Evolutionary conservation across 2,113 vertebrate species (phyloP).

Genomic region (Pangasianodon gigas): DNA sequence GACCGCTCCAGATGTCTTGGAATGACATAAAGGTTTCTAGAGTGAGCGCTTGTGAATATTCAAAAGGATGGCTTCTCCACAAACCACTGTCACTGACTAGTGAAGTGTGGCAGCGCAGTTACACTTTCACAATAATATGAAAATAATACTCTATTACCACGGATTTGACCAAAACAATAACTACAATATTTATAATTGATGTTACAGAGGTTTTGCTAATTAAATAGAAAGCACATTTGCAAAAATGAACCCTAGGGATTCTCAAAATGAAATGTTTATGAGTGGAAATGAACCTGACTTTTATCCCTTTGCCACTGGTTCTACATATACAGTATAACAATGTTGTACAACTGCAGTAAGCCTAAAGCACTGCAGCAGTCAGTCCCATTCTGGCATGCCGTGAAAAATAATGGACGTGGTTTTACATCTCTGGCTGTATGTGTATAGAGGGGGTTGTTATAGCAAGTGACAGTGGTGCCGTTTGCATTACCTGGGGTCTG

Average conservation of each 20-base stretch:
- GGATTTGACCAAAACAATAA: not conserved
- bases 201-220: not conserved
- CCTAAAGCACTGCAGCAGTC: not conserved
- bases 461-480: not conserved
- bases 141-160: not conserved
- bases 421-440: conserved; percentile 1
- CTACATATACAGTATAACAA: not conserved
- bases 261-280: not conserved
- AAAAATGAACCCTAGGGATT: not conserved
- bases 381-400: not conserved
- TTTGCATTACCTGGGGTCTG: conserved; percentile 76
- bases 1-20: conserved; percentile 36
- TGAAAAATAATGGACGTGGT: conserved; percentile 10
- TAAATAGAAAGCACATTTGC: not conserved
- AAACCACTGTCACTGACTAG: not conserved
- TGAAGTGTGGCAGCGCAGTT: not conserved
- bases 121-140: not conserved
- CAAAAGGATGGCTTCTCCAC: conserved; percentile 26
- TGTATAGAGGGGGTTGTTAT: not conserved
- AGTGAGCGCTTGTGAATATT: conserved; percentile 20
- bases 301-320: not conserved
- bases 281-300: not conserved
- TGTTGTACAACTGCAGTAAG: not conserved
- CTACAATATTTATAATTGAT: not conserved
- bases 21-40: conserved; percentile 41